These are phyloP conservation scores for Trachelus troglodyta DNA, from an alignment of 2,888 invertebrate genomes.

Conservation along the genomic window DNA sequence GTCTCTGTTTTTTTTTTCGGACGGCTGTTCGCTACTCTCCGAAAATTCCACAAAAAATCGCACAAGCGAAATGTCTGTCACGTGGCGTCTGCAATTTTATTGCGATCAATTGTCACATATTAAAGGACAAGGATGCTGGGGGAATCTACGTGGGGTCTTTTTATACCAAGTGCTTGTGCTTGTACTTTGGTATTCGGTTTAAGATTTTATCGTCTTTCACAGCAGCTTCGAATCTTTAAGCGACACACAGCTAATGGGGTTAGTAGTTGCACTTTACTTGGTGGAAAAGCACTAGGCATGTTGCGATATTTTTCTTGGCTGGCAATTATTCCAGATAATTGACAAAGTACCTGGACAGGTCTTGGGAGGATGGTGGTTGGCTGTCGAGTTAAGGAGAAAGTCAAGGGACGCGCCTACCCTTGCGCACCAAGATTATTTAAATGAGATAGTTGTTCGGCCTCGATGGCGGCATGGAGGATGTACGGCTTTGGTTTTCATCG, in stretches of 20 bases:
- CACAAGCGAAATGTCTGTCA: neutral
- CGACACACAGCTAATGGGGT: neutral
- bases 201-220: neutral
- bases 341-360: neutral
- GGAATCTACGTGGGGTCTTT: neutral
- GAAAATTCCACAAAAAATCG: neutral
- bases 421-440: slow-evolving; percentile 19
- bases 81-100: neutral
- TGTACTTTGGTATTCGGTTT: neutral
- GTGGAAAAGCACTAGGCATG: neutral
- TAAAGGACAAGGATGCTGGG: neutral
- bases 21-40: neutral
- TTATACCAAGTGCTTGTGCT: neutral
- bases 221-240: neutral
- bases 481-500: too few species aligned
- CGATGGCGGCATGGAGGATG: too few species aligned
- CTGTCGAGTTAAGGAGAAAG: neutral
- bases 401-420: neutral
- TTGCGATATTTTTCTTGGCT: neutral
- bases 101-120: neutral
- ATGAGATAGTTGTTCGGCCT: slow-evolving; percentile 18
- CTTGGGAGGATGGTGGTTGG: neutral
- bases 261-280: neutral
- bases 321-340: neutral
- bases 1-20: neutral